These are phyloP conservation scores for rat (Rattus norvegicus) DNA, from an alignment of 2,113 vertebrate genomes.

Conservation along the genomic window DNA sequence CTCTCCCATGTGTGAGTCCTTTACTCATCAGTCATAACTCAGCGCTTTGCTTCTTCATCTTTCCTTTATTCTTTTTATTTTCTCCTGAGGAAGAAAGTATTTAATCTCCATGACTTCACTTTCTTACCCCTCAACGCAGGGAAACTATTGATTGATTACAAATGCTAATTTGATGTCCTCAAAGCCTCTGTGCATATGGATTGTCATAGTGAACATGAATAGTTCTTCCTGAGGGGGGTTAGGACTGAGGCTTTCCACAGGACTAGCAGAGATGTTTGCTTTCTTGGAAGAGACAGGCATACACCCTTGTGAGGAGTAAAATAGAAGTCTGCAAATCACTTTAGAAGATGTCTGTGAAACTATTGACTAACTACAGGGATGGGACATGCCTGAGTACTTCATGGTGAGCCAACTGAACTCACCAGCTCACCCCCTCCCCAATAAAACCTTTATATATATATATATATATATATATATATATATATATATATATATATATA, in stretches of 20 bases:
- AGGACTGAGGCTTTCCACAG: not conserved
- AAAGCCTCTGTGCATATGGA: not conserved
- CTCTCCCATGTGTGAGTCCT: no score
- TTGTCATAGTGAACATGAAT: not conserved
- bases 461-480: not conserved
- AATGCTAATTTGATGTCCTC: constrained; percentile 45
- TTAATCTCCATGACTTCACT: constrained; percentile 16
- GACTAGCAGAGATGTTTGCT: not conserved
- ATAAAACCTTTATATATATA: not conserved
- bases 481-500: no score
- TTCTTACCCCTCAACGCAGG: not conserved
- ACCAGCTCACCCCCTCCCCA: not conserved
- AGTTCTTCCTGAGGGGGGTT: not conserved
- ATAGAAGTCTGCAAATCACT: not conserved
- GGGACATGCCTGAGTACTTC: not conserved
- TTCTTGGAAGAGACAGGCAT: not conserved
- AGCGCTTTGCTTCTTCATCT: not conserved
- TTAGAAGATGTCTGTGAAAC: not conserved
- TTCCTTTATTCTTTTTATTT: not conserved
- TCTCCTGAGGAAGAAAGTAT: not conserved
- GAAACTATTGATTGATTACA: constrained; percentile 52
- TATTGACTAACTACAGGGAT: not conserved
- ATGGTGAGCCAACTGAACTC: not conserved
- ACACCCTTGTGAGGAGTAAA: not conserved
- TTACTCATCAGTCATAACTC: not conserved